These are phyloP conservation scores for Melanostoma mellinum DNA, from an alignment of 2,888 invertebrate genomes.

Conservation along the genomic window DNA sequence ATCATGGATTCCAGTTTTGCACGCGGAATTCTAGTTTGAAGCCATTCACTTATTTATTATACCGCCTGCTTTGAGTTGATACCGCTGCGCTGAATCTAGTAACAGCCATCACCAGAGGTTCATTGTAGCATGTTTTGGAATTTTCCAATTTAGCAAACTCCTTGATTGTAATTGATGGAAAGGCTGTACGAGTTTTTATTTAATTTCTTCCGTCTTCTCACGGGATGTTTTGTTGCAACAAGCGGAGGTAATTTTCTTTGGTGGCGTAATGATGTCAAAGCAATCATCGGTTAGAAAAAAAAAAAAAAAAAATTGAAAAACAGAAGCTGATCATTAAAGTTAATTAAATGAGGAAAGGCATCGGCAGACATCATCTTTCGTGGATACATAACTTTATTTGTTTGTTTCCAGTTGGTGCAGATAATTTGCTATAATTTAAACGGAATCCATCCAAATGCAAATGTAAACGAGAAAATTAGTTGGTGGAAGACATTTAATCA, in stretches of 20 bases:
- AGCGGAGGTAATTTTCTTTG: slow-evolving; percentile 43
- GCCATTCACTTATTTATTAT: slow-evolving; percentile 53
- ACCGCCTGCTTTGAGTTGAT: slow-evolving; percentile 17
- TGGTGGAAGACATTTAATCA: background rate
- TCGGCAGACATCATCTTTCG: slow-evolving; percentile 22
- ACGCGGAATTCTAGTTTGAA: slow-evolving; percentile 55
- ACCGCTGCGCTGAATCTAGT: slow-evolving; percentile 24
- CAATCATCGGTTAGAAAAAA: slow-evolving; percentile 38
- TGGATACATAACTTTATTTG: background rate
- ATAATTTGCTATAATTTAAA: slow-evolving; percentile 17
- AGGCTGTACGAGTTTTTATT: slow-evolving; percentile 41
- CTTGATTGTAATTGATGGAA: slow-evolving; percentile 50
- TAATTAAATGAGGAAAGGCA: slow-evolving; percentile 60
- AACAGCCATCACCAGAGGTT: too few relatives aligned
- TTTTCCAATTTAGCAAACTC: slow-evolving; percentile 4
- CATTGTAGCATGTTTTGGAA: slow-evolving; percentile 39
- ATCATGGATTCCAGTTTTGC: slow-evolving; percentile 53
- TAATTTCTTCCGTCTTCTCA: slow-evolving; percentile 67
- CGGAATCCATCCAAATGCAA: slow-evolving; percentile 8
- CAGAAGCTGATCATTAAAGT: slow-evolving; percentile 65
- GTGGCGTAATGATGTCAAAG: slow-evolving; percentile 60
- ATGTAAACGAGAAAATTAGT: background rate
- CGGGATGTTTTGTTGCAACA: slow-evolving; percentile 10
- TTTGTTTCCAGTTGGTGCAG: background rate
- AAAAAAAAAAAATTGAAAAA: slow-evolving; percentile 51